These are phyloP conservation scores for Botrylloides violaceus DNA, from an alignment of 23 tunicate species.

Conservation along the genomic window DNA sequence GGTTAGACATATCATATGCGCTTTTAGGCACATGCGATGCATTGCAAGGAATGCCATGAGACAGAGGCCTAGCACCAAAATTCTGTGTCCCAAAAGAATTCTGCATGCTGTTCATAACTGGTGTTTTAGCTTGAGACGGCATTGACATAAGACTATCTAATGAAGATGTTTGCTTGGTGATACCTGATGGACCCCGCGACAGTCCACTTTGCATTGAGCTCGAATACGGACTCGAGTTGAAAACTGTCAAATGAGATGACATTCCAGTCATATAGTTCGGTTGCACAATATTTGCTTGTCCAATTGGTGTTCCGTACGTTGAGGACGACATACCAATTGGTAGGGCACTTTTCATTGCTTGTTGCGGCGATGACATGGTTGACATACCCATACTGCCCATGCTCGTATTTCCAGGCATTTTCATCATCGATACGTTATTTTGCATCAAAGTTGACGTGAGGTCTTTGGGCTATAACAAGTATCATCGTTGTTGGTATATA, in stretches of 20 bases:
- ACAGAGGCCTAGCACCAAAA: constrained; percentile 9
- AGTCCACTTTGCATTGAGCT: constrained; percentile 9
- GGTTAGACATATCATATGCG: constrained; percentile 8
- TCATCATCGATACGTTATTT: constrained; percentile 20
- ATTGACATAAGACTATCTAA: constrained; percentile 35
- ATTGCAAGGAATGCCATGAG: neutral
- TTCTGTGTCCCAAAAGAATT: neutral
- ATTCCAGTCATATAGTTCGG: neutral
- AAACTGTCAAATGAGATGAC: neutral
- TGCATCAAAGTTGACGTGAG: constrained; percentile 73
- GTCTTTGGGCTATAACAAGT: constrained; percentile 62
- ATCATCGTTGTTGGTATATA: no score
- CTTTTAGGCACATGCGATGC: neutral
- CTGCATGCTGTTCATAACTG: constrained; percentile 35
- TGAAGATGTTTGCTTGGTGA: constrained; percentile 23
- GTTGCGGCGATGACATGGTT: neutral
- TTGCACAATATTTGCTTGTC: neutral
- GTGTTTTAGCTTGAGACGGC: constrained; percentile 33
- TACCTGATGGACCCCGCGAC: neutral
- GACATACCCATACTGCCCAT: neutral
- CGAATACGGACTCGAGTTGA: neutral
- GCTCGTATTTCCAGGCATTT: neutral
- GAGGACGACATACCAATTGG: neutral
- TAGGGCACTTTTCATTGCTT: neutral
- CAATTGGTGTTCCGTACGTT: neutral